Percentiles rank a stretch among this genome's conserved stretches.
Evolutionary conservation across 2,888 invertebrate genomes (phyloP).

Genomic region (Ischnura elegans): DNA sequence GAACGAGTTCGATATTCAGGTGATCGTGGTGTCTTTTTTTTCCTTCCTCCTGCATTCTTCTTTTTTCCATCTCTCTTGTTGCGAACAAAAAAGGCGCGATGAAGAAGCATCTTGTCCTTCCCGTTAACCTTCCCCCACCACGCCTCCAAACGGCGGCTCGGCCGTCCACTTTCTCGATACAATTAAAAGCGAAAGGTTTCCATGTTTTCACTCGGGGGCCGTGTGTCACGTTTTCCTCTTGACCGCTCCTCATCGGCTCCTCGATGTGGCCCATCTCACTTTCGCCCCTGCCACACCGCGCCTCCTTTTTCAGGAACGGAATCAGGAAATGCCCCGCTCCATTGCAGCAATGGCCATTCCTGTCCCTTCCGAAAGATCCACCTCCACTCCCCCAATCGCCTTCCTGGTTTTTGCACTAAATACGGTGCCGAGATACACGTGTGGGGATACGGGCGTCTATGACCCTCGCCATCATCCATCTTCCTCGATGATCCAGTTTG

Average conservation of each 20-base stretch:
- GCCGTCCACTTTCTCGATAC: constrained; percentile 60
- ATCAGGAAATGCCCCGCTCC: not conserved
- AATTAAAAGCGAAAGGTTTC: constrained; percentile 66
- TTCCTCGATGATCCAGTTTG: not conserved
- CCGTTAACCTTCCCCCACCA: not conserved
- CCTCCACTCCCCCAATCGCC: not conserved
- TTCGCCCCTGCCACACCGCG: not conserved
- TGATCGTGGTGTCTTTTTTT: not conserved
- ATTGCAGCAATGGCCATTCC: not conserved
- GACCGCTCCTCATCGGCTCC: not conserved
- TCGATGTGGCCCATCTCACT: not conserved
- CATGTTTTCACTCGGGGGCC: constrained; percentile 54
- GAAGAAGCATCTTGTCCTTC: not conserved
- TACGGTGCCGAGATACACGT: not conserved
- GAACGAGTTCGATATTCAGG: not conserved
- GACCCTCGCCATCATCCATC: not conserved
- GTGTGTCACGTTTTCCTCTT: constrained; percentile 57
- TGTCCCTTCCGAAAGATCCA: not conserved
- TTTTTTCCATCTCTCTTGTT: too few species aligned
- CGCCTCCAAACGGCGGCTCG: not conserved
- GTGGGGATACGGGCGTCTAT: not conserved
- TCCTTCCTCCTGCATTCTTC: not conserved
- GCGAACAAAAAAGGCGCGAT: not conserved
- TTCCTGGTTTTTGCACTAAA: not conserved
- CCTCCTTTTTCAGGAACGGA: not conserved